phyloP scores from a whole-genome alignment of 2,113 vertebrate species.

The Colius striatus region DNA sequence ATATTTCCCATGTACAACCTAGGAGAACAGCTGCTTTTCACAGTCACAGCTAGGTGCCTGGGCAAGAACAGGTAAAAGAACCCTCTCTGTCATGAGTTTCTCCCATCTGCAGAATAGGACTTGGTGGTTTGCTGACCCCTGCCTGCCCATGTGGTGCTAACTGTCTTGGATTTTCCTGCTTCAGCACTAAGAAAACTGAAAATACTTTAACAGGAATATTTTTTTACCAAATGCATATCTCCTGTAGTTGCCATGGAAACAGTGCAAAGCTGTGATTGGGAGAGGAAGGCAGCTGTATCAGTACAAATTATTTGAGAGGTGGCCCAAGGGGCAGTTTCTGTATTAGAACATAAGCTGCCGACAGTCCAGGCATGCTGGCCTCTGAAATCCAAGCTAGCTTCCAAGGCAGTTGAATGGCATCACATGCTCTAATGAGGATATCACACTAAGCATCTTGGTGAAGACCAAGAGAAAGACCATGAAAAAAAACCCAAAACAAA shows the following conservation, averaged over 20 bases:
- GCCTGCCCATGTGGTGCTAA: background rate
- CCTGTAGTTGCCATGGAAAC: background rate
- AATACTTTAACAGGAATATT: background rate
- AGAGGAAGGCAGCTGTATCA: background rate
- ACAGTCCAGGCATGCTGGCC: too few relatives aligned
- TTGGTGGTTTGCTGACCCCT: background rate
- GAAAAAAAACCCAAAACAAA: background rate
- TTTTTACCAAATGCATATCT: background rate
- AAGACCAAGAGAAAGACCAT: background rate
- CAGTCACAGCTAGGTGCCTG: background rate
- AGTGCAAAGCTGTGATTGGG: background rate
- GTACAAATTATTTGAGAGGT: background rate
- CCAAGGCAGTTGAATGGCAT: background rate
- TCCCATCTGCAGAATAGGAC: background rate
- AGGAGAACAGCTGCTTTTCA: background rate
- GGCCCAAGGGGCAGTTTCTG: background rate
- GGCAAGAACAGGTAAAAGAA: background rate
- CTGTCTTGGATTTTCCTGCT: background rate
- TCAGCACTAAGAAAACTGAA: background rate
- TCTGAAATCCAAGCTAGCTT: background rate
- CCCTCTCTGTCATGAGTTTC: background rate
- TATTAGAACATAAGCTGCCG: background rate
- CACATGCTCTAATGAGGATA: background rate
- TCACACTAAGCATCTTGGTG: background rate
- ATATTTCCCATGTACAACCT: background rate